Conservation (phyloP, 2,113 vertebrate species). For the Chloropsis hardwickii region DNA sequence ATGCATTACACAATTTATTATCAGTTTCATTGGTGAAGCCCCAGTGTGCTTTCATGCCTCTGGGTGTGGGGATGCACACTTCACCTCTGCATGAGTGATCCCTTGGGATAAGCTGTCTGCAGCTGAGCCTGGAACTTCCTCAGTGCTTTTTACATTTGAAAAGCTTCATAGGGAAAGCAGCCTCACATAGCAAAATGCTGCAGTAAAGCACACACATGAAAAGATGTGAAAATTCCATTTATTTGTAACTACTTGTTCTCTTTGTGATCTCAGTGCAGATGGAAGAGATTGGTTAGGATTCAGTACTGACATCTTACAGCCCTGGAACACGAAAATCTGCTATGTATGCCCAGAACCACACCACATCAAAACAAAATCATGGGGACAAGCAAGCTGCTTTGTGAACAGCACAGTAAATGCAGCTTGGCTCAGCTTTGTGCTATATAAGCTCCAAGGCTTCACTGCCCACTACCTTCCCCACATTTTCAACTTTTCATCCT, state of each 20-base stretch:
- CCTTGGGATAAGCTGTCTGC: background rate
- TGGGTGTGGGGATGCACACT: background rate
- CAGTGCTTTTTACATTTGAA: background rate
- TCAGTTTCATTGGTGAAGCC: background rate
- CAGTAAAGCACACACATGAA: background rate
- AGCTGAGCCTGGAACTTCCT: background rate
- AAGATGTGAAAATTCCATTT: background rate
- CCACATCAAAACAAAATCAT: background rate
- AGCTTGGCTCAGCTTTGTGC: background rate
- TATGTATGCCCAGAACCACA: background rate
- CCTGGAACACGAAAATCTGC: background rate
- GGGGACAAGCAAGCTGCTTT: background rate
- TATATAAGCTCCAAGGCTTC: background rate
- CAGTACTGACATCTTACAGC: background rate
- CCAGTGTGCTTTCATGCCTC: background rate
- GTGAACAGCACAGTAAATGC: background rate
- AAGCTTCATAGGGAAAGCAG: background rate
- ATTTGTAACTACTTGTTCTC: slow-evolving; percentile 27
- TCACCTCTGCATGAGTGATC: background rate
- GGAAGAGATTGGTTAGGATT: background rate
- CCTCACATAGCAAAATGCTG: background rate
- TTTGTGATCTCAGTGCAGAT: slow-evolving; percentile 8
- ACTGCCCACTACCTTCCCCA: background rate
- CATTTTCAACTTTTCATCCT: background rate
- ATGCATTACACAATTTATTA: background rate